phyloP scores from a whole-genome alignment of 2,113 vertebrate species.

The Odontesthes bonariensis region DNA sequence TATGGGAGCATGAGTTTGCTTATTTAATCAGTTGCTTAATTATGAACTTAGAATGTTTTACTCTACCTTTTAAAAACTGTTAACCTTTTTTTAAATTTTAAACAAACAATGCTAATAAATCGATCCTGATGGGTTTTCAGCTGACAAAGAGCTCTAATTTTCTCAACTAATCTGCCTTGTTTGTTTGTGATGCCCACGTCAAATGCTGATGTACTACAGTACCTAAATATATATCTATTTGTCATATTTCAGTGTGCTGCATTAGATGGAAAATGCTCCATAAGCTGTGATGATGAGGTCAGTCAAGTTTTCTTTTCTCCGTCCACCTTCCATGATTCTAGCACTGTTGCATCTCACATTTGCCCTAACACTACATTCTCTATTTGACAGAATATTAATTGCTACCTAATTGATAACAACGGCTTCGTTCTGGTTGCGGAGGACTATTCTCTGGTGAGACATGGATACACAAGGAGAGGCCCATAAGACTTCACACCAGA shows the following conservation, averaged over 20 bases:
- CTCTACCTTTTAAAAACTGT: too few relatives aligned
- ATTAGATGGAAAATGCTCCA: slow-evolving; percentile 94
- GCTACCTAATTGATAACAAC: slow-evolving; percentile 99
- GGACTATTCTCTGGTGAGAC: slow-evolving; percentile 90
- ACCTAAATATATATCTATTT: background rate
- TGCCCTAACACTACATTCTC: slow-evolving; percentile 15
- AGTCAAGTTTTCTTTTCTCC: slow-evolving; percentile 41
- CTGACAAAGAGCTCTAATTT: background rate
- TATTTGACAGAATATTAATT: slow-evolving; percentile 89
- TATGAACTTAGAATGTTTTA: too few relatives aligned
- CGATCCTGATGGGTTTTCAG: background rate
- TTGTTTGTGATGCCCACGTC: background rate
- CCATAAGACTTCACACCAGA: background rate
- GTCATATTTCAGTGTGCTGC: slow-evolving; percentile 88
- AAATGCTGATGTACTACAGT: background rate
- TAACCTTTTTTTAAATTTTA: too few relatives aligned
- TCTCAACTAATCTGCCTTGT: background rate
- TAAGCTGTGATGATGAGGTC: slow-evolving; percentile 97
- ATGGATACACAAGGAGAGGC: background rate
- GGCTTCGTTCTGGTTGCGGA: slow-evolving; percentile 97
- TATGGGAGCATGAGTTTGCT: background rate
- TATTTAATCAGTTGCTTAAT: too few relatives aligned
- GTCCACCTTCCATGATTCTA: background rate
- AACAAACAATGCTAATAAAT: too few relatives aligned
- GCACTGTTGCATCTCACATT: background rate